phyloP scores from a whole-genome alignment of 1,140 invertebrate genomes.

The Drosophila navojoa region DNA sequence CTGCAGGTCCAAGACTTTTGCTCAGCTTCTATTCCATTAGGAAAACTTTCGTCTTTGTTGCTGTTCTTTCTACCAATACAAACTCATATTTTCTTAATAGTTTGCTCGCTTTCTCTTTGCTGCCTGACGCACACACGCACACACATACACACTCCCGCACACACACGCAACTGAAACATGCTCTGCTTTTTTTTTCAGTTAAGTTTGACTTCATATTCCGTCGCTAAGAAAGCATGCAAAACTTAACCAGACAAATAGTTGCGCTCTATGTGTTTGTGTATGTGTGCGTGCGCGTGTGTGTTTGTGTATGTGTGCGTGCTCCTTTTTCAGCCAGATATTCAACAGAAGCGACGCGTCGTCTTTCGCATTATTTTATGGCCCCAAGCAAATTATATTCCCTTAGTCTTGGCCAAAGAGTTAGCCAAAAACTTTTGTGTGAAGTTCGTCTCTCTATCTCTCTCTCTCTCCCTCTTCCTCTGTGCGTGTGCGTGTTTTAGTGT shows the following conservation, averaged over 20 bases:
- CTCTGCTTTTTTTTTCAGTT: constrained; percentile 1
- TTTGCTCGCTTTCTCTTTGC: constrained; percentile 18
- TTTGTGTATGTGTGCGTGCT: background rate
- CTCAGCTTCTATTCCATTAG: constrained; percentile 16
- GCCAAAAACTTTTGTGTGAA: constrained; percentile 54
- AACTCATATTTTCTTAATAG: constrained; percentile 44
- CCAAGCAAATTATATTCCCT: constrained; percentile 73
- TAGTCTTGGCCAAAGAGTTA: constrained; percentile 53
- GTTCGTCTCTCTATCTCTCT: background rate
- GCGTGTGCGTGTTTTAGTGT: constrained; percentile 10
- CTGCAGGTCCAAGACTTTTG: background rate
- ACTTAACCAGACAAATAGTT: constrained; percentile 41
- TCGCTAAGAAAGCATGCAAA: constrained; percentile 15
- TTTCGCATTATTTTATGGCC: constrained; percentile 77
- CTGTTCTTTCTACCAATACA: constrained; percentile 14
- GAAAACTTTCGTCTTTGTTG: constrained; percentile 27
- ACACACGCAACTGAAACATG: background rate
- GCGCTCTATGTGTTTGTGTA: background rate
- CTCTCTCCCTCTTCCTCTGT: constrained; percentile 1
- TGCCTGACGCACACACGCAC: constrained; percentile 12
- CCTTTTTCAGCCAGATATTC: background rate
- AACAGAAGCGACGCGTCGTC: constrained; percentile 20
- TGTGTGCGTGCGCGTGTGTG: background rate
- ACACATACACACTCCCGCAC: background rate
- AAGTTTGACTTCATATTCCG: constrained; percentile 43